phyloP scores from a whole-genome alignment of 2,797 vertebrate genomes.

The Clarias laeviceps region DNA sequence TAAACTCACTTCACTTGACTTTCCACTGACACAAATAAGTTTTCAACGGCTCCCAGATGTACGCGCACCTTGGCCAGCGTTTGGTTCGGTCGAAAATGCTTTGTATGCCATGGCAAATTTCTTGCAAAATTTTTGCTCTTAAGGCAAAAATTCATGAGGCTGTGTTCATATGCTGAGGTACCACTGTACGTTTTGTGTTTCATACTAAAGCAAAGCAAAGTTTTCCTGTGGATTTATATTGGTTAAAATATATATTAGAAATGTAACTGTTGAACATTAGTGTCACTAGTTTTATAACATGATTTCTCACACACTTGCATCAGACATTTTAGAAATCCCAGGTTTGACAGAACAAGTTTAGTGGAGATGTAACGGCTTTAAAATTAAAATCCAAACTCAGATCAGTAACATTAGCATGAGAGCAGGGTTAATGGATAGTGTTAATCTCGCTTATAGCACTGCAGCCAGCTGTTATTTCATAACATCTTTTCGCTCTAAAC shows the following conservation, averaged over 20 bases:
- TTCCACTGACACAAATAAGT: no score
- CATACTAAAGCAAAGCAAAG: no score
- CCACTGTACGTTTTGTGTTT: no score
- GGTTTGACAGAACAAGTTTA: not conserved
- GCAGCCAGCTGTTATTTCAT: constrained; percentile 28
- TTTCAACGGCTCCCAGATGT: no score
- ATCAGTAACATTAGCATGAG: not conserved
- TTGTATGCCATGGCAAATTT: no score
- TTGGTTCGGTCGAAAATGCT: no score
- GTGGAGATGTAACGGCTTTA: not conserved
- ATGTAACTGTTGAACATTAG: not conserved
- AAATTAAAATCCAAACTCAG: not conserved
- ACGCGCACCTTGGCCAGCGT: no score
- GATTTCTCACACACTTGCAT: not conserved
- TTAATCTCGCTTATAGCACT: not conserved
- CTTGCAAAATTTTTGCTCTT: no score
- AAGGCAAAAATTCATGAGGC: no score
- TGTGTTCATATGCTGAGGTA: no score
- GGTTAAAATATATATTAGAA: no score
- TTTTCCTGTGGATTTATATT: not conserved
- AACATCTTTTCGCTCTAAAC: not conserved
- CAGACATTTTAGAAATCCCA: not conserved
- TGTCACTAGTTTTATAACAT: not conserved
- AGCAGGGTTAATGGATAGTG: not conserved
- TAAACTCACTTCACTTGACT: no score